Evolutionary conservation across 2,888 invertebrate species (phyloP), one percentile per base, ranked within the genome.

Genomic region (Conus canariensis): DNA sequence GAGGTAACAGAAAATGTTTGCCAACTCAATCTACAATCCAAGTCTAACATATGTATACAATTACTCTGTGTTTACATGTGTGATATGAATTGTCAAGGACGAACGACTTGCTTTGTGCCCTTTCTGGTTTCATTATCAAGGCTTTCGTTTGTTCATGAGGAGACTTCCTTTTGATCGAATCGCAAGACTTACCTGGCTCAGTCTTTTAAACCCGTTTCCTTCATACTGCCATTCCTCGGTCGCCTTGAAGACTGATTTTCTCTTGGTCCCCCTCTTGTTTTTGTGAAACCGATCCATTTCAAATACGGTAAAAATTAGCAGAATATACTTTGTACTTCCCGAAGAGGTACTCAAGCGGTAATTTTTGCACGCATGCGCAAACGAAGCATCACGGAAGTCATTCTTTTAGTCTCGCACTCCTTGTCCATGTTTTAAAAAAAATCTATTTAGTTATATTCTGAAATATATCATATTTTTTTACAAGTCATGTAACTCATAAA

Each of bases 221-320:
- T 94, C 92, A 89, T 94, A 94, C 87, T 95, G 95, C 94, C 94
- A 94, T 89, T 94, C 93, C 90, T 94, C 93, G 82, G 93, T 92
- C 59, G 94, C 92, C 88, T 91, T 91, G 90, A 94, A 94, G 64
- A 94, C 93, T 59, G 94, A 94, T 82, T 92, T 92, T 88, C 91
- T 92, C 91, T 92, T 93, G 25, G 92, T 92, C 89, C 92, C 91
- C 90, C 89, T 92, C 87, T 90, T 91, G 80, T 90, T 87, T 92
- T 92, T 93, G 70, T 91, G 90, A 77, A 67, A 85, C 87, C 88
- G 91, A 74, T 88, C 85, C 90, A 91, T 91, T 85, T 86, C 88
- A 60, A 64, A 88, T 22, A 83, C 77, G 83, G 58, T 67, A 85
- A 90, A 91, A 70, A 80, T 90, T 70, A 58, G 14, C 12, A 67